Percentiles rank a stretch among this genome's conserved stretches.
phyloP scores from a whole-genome alignment of 2,797 vertebrate species.

The Sparidentex hasta region DNA sequence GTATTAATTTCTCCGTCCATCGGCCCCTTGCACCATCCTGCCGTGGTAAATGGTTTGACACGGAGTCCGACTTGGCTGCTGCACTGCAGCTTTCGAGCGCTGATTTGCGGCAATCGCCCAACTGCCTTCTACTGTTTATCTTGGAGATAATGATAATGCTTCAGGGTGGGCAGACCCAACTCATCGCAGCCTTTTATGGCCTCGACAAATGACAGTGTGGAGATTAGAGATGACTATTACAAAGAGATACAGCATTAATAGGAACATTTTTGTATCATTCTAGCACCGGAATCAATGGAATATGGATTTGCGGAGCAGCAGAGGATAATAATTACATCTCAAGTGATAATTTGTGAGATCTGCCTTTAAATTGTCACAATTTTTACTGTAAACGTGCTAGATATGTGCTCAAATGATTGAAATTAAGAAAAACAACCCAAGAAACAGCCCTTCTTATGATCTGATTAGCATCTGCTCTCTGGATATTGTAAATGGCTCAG shows the following conservation, averaged over 20 bases:
- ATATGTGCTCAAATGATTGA: background rate
- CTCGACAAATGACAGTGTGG: constrained; percentile 45
- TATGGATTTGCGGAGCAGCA: constrained; percentile 16
- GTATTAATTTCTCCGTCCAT: constrained; percentile 20
- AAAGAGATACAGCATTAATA: constrained; percentile 54
- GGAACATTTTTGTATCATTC: constrained; percentile 31
- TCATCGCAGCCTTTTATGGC: constrained; percentile 61
- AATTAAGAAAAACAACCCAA: background rate
- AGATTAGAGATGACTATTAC: constrained; percentile 58
- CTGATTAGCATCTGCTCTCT: constrained; percentile 26
- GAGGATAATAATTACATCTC: constrained; percentile 19
- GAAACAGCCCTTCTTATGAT: background rate
- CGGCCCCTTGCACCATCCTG: constrained; percentile 5
- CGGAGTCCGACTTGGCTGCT: constrained; percentile 13
- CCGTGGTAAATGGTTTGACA: constrained; percentile 28
- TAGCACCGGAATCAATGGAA: constrained; percentile 12
- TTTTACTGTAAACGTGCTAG: background rate
- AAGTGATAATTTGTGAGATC: background rate
- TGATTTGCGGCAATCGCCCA: constrained; percentile 36
- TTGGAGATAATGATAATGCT: constrained; percentile 65
- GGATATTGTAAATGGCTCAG: constrained; percentile 23
- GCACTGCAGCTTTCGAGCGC: constrained; percentile 22
- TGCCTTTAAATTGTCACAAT: background rate
- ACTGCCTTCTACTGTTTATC: constrained; percentile 65
- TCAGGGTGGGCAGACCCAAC: constrained; percentile 42